These are phyloP conservation scores for Ophthalmolycus amberensis DNA, from an alignment of 2,113 vertebrate species.

Conservation along the genomic window DNA sequence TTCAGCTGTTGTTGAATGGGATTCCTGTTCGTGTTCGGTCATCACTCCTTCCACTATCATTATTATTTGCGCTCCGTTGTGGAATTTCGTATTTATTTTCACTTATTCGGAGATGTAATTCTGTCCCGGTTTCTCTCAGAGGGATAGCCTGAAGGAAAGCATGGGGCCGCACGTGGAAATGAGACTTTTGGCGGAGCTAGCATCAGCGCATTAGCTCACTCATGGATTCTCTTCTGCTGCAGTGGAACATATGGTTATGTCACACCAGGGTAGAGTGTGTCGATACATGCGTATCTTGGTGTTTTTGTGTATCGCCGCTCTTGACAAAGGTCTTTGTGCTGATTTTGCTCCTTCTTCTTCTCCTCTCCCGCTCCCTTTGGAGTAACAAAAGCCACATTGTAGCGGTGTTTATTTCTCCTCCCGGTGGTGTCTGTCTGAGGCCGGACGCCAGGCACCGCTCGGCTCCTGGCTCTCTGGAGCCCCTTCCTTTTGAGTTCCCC, in stretches of 20 bases:
- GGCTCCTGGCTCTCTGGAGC: constrained; percentile 41
- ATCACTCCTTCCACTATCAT: constrained; percentile 64
- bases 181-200: constrained; percentile 60
- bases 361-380: constrained; percentile 20
- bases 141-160: constrained; percentile 68
- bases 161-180: constrained; percentile 58
- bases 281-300: constrained; percentile 12
- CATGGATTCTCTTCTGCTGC: constrained; percentile 62
- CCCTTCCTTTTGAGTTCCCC: constrained; percentile 20
- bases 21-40: constrained; percentile 44
- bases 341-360: constrained; percentile 22
- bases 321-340: constrained; percentile 40
- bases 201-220: constrained; percentile 65
- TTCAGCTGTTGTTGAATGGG: constrained; percentile 55
- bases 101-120: constrained; percentile 47
- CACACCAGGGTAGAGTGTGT: constrained; percentile 38
- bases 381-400: constrained; percentile 67
- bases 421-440: constrained; percentile 53
- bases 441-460: constrained; percentile 38
- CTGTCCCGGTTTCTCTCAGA: constrained; percentile 12
- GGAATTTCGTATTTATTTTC: constrained; percentile 43
- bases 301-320: constrained; percentile 6
- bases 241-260: constrained; percentile 73
- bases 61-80: constrained; percentile 49
- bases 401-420: constrained; percentile 57